phyloP scores from a whole-genome alignment of 2,888 invertebrate species.

The Drosophila barbarae region DNA sequence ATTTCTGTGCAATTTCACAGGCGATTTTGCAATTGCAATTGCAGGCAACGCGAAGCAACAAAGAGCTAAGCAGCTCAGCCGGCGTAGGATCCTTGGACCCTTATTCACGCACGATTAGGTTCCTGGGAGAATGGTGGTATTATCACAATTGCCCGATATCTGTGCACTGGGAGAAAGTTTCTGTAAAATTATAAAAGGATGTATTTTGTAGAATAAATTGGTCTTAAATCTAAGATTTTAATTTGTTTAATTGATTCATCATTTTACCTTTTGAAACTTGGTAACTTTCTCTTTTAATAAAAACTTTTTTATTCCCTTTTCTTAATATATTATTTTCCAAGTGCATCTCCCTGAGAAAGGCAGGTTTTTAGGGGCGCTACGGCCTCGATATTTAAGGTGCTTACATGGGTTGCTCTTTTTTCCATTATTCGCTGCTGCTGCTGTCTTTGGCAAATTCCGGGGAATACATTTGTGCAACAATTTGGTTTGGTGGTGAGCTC shows the following conservation, averaged over 20 bases:
- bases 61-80: slow-evolving; percentile 63
- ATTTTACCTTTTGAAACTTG: too few species aligned
- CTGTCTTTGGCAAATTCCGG: slow-evolving; percentile 11
- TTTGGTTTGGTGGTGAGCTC: slow-evolving; percentile 73
- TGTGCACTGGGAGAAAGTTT: slow-evolving; percentile 3
- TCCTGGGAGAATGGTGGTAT: slow-evolving; percentile 50
- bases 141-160: slow-evolving; percentile 43
- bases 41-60: slow-evolving; percentile 54
- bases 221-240: neutral
- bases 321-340: neutral
- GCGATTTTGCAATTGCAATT: slow-evolving; percentile 67
- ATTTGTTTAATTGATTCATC: too few species aligned
- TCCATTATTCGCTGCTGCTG: slow-evolving; percentile 15
- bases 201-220: neutral
- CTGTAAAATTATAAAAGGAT: neutral
- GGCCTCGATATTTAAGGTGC: slow-evolving; percentile 65
- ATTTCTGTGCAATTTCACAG: slow-evolving; percentile 68
- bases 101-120: slow-evolving; percentile 61
- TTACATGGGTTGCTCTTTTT: slow-evolving; percentile 69
- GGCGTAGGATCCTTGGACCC: slow-evolving; percentile 35
- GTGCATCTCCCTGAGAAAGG: slow-evolving; percentile 39
- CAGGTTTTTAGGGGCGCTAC: slow-evolving; percentile 41
- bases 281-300: too few species aligned
- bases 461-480: slow-evolving; percentile 63
- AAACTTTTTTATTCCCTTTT: neutral